These are phyloP conservation scores for Lithobates pipiens DNA, from an alignment of 2,797 vertebrate species.

Conservation along the genomic window DNA sequence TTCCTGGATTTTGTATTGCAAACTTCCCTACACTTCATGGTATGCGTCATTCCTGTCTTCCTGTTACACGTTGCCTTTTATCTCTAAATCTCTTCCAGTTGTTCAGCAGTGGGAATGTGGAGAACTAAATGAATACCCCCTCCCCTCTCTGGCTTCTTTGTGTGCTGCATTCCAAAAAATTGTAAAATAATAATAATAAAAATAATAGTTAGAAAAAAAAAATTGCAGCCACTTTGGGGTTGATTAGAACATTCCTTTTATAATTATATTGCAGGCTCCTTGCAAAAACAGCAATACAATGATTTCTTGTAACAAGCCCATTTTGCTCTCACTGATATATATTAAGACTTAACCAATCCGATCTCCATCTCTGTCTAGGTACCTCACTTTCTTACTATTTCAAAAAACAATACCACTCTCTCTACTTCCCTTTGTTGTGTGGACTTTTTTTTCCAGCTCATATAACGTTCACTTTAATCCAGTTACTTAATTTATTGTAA, in stretches of 20 bases:
- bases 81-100: conserved; percentile 46
- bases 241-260: not conserved
- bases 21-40: conserved; percentile 11
- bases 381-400: too few species aligned
- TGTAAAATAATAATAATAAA: not conserved
- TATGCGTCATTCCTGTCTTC: conserved; percentile 22
- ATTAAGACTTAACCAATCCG: too few species aligned
- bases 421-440: too few species aligned
- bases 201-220: not conserved
- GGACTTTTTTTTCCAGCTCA: too few species aligned
- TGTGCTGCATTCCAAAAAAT: conserved; percentile 11
- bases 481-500: too few species aligned
- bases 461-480: too few species aligned
- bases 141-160: conserved; percentile 14
- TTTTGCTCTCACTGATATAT: too few species aligned
- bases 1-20: conserved; percentile 17
- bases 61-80: conserved; percentile 42
- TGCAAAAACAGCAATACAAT: too few species aligned
- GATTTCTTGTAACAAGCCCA: too few species aligned
- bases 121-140: conserved; percentile 18
- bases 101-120: conserved; percentile 33
- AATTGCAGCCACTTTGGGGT: not conserved
- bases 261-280: too few species aligned
- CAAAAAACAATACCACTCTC: too few species aligned
- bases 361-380: too few species aligned